A percentile compares a stretch with the other conserved stretches of the same genome.
These are phyloP conservation scores for Drosophila jambulina DNA, from an alignment of 1,140 invertebrate genomes.

Conservation along the genomic window DNA sequence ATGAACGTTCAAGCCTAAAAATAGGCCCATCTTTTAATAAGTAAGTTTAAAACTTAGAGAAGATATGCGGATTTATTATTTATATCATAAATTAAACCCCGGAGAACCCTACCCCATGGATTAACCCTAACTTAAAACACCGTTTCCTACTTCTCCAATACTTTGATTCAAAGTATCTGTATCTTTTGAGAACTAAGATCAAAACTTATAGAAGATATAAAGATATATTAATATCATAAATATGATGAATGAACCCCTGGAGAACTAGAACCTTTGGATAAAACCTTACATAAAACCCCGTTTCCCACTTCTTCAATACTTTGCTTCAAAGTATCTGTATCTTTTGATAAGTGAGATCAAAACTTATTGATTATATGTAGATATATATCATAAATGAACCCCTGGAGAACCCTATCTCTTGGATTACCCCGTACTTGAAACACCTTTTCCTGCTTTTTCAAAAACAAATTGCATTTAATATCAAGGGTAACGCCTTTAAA, in stretches of 20 bases:
- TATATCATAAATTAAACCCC: neutral
- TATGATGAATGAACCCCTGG: too few species aligned
- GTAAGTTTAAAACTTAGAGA: neutral
- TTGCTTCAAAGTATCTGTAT: neutral
- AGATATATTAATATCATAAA: neutral
- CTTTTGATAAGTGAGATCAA: neutral
- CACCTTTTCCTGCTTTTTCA: neutral
- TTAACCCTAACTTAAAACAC: neutral
- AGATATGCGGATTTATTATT: neutral
- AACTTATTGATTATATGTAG: neutral
- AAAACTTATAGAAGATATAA: neutral
- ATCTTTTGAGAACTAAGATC: neutral
- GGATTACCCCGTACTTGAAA: neutral
- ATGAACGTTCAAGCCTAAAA: neutral
- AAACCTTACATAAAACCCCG: too few species aligned
- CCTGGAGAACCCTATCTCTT: neutral
- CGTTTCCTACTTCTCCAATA: neutral
- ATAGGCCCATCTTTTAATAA: neutral
- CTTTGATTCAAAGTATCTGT: too few species aligned
- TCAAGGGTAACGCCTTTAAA: neutral
- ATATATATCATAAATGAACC: neutral
- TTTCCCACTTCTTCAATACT: too few species aligned
- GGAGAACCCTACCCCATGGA: neutral
- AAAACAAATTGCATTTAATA: neutral
- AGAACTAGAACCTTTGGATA: neutral